Percentiles rank a stretch among this genome's conserved stretches.
These are phyloP conservation scores for Hesperia comma DNA, from an alignment of 2,888 invertebrate species.

Conservation along the genomic window DNA sequence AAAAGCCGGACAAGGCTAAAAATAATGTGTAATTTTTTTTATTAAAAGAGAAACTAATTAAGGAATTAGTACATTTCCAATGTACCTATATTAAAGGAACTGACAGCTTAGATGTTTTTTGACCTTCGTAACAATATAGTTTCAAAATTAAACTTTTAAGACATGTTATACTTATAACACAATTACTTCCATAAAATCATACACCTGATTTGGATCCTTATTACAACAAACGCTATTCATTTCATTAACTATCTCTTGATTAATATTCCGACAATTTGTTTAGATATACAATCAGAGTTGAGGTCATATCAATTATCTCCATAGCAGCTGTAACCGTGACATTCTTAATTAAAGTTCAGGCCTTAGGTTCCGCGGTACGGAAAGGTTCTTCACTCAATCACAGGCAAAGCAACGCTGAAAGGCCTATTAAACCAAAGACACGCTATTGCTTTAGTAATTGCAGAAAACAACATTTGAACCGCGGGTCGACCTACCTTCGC, in stretches of 20 bases:
- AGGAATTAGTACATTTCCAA: too few species aligned
- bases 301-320: conserved; percentile 37
- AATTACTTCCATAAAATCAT: too few species aligned
- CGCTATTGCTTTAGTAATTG: conserved; percentile 75
- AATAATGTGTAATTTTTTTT: too few species aligned
- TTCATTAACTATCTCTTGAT: conserved; percentile 20
- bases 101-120: too few species aligned
- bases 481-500: conserved; percentile 67
- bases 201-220: background rate
- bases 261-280: conserved; percentile 27
- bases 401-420: conserved; percentile 64
- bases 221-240: background rate
- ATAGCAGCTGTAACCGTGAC: conserved; percentile 34
- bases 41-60: too few species aligned
- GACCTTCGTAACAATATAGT: too few species aligned
- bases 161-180: too few species aligned
- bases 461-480: conserved; percentile 79
- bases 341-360: conserved; percentile 39
- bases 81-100: too few species aligned
- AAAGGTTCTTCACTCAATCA: conserved; percentile 49
- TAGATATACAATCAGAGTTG: conserved; percentile 24
- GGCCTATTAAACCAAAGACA: conserved; percentile 75
- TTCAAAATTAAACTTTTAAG: too few species aligned
- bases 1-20: too few species aligned
- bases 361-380: conserved; percentile 44